These are phyloP conservation scores for Anomalospiza imberbis DNA, from an alignment of 2,797 vertebrate species.

Conservation along the genomic window DNA sequence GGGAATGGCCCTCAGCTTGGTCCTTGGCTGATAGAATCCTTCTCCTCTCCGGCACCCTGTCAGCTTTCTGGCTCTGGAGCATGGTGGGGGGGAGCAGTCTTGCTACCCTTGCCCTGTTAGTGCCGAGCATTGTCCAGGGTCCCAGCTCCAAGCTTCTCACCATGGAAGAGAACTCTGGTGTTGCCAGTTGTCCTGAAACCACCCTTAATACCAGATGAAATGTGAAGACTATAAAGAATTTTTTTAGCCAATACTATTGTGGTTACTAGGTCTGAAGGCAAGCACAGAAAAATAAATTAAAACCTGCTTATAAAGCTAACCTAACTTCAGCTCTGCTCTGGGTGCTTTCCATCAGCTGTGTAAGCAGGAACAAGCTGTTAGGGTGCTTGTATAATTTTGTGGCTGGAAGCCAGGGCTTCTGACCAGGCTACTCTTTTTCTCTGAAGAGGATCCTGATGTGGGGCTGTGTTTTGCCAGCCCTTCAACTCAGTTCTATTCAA, in stretches of 20 bases:
- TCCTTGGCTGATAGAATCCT: neutral
- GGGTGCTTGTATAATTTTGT: neutral
- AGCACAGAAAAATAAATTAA: neutral
- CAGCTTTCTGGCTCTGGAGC: neutral
- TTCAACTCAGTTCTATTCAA: neutral
- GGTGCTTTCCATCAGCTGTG: neutral
- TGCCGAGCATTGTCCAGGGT: neutral
- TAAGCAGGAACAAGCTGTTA: neutral
- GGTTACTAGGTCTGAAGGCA: neutral
- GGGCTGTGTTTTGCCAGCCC: neutral
- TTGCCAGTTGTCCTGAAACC: neutral
- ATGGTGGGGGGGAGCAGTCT: fast-evolving
- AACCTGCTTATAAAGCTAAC: neutral
- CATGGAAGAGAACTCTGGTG: neutral
- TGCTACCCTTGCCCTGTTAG: neutral
- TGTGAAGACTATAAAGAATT: neutral
- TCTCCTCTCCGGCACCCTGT: neutral
- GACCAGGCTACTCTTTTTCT: neutral
- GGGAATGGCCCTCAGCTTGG: neutral
- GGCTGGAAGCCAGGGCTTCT: neutral
- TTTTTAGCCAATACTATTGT: neutral
- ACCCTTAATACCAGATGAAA: neutral
- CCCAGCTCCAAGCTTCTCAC: neutral
- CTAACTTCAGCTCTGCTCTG: neutral
- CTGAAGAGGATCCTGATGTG: neutral